Evolutionary conservation across 2,888 invertebrate species (phyloP), one percentile per base, ranked within the genome.

Genomic region (Nebria salina): DNA sequence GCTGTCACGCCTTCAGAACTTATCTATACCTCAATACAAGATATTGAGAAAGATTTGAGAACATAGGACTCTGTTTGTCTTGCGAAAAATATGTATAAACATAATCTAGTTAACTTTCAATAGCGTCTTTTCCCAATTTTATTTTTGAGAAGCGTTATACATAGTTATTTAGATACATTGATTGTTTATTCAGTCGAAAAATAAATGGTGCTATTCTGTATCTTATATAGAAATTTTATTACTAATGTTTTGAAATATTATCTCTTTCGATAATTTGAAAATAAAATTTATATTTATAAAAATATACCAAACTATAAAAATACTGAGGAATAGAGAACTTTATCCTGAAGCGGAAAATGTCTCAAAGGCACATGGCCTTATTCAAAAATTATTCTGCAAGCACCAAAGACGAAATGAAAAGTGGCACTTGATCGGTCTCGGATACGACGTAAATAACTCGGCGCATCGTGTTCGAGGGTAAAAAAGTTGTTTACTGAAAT

Each of bases 341-440:
- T 13, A 34, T 54, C 13, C 13, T 54, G 8, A 0, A 11, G 54
- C 2, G 8, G 54, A 3, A 54, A 54, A 54, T 54, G 54, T 13
- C 54, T 54, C 54, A 8, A 54, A 54, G 54, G 11, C 13, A 13
- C 54, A 13, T 54, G 54, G 6, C 2, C 54, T 54, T 34, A 34
- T 34, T 54, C 54, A 54, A 54, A 54, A 54, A 54, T 54, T 54
- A 54, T 54, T 54, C 54, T 54, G 54, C 13, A 4, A 54, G 54
- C 54, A 54, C 13, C 11, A 13, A 8, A 54, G 54, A 13, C 7
- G 54, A 13, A 54, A 54, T 54, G 54, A 54, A 54, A 54, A 54
- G 54, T 54, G 54, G 54, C 54, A 54, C 54, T 54, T 54, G 54
- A 54, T 54, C 54, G 54, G 54, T 54, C 54, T 54, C 54, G 54